Percentiles rank a stretch among this genome's conserved stretches.
phyloP scores from a whole-genome alignment of 1,140 invertebrate genomes.

The Bathynomus jamesi region DNA sequence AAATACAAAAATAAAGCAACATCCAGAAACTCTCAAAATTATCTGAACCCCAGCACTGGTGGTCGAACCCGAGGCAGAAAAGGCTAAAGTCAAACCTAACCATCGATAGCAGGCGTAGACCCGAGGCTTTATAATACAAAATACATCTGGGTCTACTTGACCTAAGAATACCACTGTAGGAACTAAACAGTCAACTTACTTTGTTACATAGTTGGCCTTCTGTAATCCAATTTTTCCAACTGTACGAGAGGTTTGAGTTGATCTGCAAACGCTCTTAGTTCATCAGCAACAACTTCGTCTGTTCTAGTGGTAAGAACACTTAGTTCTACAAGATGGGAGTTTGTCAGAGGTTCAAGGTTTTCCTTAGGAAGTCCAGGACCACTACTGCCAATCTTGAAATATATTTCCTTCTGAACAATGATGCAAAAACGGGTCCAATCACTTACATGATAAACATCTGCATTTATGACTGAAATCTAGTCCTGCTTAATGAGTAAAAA shows the following conservation, averaged over 20 bases:
- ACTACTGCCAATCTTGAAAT: constrained; percentile 45
- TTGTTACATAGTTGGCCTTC: constrained; percentile 17
- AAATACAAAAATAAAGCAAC: no score
- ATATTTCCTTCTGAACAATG: neutral
- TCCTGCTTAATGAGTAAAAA: neutral
- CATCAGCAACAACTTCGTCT: constrained; percentile 88
- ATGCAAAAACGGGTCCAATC: neutral
- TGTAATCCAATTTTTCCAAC: constrained; percentile 81
- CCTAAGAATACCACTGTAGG: no score
- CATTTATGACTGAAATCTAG: neutral
- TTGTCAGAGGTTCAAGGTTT: constrained; percentile 72
- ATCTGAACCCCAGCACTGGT: no score
- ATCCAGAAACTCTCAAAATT: no score
- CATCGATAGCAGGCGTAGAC: no score
- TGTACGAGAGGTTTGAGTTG: constrained; percentile 84
- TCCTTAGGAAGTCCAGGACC: constrained; percentile 59
- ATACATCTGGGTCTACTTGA: no score
- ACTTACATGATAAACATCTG: neutral
- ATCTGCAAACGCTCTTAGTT: constrained; percentile 91
- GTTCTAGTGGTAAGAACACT: constrained; percentile 87
- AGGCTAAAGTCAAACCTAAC: no score
- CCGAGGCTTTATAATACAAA: no score
- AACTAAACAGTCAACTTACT: neutral
- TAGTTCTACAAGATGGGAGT: constrained; percentile 89
- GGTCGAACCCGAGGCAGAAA: no score